Evolutionary conservation across 2,113 vertebrate species (phyloP).

Genomic region (Dasypus novemcinctus): DNA sequence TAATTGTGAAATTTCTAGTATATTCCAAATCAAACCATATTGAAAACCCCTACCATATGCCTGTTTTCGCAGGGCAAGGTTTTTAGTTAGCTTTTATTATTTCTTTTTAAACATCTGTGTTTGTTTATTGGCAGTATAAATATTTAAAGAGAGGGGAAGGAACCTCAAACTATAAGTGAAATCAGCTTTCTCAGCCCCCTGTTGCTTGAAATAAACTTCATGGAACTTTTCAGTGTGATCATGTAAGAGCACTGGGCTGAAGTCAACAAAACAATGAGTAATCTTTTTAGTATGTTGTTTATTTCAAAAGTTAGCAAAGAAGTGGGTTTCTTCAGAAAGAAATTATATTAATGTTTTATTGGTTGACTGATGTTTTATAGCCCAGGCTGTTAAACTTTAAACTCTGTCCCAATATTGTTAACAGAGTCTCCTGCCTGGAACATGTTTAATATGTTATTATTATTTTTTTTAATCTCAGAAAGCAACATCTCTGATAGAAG

Average conservation of each 20-base stretch:
- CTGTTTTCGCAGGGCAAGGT: constrained; percentile 60
- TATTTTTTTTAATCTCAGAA: constrained; percentile 3
- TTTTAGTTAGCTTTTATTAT: constrained; percentile 52
- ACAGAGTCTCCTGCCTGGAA: neutral
- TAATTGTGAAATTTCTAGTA: constrained; percentile 71
- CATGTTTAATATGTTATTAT: neutral
- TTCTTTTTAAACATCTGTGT: constrained; percentile 72
- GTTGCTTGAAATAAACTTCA: constrained; percentile 75
- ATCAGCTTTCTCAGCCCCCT: constrained; percentile 64
- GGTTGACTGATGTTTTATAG: constrained; percentile 52
- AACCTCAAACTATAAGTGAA: constrained; percentile 70
- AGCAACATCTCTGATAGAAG: neutral
- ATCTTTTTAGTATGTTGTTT: constrained; percentile 57
- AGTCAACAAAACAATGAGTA: constrained; percentile 67
- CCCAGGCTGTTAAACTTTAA: constrained; percentile 30
- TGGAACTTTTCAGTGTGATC: constrained; percentile 71
- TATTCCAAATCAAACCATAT: constrained; percentile 61
- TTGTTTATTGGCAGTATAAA: constrained; percentile 75
- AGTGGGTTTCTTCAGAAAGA: constrained; percentile 49
- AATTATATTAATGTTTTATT: constrained; percentile 58
- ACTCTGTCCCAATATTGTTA: neutral
- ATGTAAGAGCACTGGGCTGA: constrained; percentile 47
- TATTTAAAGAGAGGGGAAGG: constrained; percentile 68
- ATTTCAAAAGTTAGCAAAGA: constrained; percentile 68
- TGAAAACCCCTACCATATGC: constrained; percentile 69